Percentiles rank a stretch among this genome's conserved stretches.
Evolutionary conservation across 2,888 invertebrate genomes (phyloP).

Genomic region (Yponomeuta malinellus): DNA sequence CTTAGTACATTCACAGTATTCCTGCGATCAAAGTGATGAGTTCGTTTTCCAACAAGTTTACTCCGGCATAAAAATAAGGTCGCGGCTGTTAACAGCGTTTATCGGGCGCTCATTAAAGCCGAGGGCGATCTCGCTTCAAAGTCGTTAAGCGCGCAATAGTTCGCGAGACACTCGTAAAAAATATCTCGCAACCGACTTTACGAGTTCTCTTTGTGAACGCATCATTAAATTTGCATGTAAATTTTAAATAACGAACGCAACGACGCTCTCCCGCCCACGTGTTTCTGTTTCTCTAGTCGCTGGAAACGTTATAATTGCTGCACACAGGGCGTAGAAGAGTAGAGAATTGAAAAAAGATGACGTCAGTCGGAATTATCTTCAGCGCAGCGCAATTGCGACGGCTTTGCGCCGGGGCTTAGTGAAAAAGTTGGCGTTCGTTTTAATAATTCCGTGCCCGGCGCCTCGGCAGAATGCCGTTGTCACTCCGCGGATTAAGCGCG

Average conservation of each 20-base stretch:
- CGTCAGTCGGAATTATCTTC: slow-evolving; percentile 76
- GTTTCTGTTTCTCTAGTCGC: slow-evolving; percentile 74
- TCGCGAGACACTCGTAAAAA: slow-evolving; percentile 76
- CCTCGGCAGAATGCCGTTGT: slow-evolving; percentile 77
- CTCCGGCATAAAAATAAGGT: slow-evolving; percentile 73
- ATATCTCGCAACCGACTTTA: slow-evolving; percentile 75
- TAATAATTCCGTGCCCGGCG: slow-evolving; percentile 76
- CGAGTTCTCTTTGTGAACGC: slow-evolving; percentile 75
- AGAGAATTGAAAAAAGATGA: slow-evolving; percentile 74
- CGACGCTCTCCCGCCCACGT: slow-evolving; percentile 67
- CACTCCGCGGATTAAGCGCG: slow-evolving; percentile 75
- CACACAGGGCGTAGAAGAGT: slow-evolving; percentile 70
- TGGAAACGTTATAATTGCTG: slow-evolving; percentile 75
- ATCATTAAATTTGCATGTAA: slow-evolving; percentile 77
- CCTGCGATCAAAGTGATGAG: slow-evolving; percentile 34
- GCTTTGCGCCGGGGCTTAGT: slow-evolving; percentile 75
- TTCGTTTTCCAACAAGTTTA: slow-evolving; percentile 72
- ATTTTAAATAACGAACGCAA: slow-evolving; percentile 71
- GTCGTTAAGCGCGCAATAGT: slow-evolving; percentile 77
- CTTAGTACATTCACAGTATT: not conserved
- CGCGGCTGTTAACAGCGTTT: slow-evolving; percentile 73
- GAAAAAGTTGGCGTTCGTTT: slow-evolving; percentile 77
- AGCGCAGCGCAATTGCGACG: slow-evolving; percentile 76
- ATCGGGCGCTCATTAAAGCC: slow-evolving; percentile 75
- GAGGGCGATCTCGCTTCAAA: slow-evolving; percentile 74